Percentiles rank a stretch among this genome's conserved stretches.
Evolutionary conservation across 2,113 vertebrate species (phyloP).

Genomic region (Odontesthes bonariensis): DNA sequence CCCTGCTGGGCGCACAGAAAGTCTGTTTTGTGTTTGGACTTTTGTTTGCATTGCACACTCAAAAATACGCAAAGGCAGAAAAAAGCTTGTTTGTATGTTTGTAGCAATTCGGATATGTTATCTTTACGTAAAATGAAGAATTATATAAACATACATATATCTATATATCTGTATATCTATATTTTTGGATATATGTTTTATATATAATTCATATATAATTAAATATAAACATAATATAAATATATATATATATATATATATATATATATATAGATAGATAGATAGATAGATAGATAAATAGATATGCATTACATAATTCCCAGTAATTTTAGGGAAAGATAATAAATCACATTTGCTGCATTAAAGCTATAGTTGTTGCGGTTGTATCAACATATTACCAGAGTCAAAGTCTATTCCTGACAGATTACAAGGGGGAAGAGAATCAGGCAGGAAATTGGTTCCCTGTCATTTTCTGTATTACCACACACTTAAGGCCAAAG

Average conservation of each 20-base stretch:
- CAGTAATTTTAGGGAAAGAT: background rate
- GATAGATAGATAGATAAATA: too few relatives aligned
- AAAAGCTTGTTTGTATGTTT: background rate
- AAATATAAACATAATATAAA: too few relatives aligned
- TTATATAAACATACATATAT: too few relatives aligned
- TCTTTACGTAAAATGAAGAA: too few relatives aligned
- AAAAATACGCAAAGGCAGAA: conserved; percentile 3
- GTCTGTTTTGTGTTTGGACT: conserved; percentile 27
- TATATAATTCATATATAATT: too few relatives aligned
- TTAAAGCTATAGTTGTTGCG: background rate
- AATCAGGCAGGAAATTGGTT: conserved; percentile 78
- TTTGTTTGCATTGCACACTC: conserved; percentile 24
- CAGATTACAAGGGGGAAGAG: conserved; percentile 70
- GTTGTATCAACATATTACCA: conserved; percentile 49
- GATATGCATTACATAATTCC: too few relatives aligned
- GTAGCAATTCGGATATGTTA: too few relatives aligned
- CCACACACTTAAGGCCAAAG: conserved; percentile 84
- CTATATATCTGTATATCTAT: too few relatives aligned
- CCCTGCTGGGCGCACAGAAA: conserved; percentile 50
- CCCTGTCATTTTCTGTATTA: conserved; percentile 86
- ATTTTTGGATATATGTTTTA: too few relatives aligned
- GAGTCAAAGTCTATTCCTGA: conserved; percentile 45
- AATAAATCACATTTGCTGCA: conserved; percentile 15
- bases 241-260: too few relatives aligned
- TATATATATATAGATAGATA: too few relatives aligned